phyloP scores from a whole-genome alignment of 2,797 vertebrate species.

The Chaunax sp. region DNA sequence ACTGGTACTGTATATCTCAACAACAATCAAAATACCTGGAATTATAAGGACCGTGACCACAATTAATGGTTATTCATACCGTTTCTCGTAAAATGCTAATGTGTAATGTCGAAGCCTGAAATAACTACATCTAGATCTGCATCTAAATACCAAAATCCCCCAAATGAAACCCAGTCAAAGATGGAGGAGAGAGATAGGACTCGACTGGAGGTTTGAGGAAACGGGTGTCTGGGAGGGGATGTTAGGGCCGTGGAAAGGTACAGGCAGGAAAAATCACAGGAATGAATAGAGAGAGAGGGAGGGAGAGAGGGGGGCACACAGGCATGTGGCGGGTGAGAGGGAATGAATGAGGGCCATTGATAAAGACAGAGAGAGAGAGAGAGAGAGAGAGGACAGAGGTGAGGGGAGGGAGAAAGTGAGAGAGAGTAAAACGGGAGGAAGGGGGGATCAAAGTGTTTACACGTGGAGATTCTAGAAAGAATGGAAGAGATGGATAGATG shows the following conservation, averaged over 20 bases:
- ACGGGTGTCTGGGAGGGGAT: conserved; percentile 49
- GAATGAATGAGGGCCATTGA: conserved; percentile 78
- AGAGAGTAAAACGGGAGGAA: conserved; percentile 40
- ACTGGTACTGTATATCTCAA: no score
- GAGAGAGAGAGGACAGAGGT: conserved; percentile 44
- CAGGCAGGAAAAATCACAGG: conserved; percentile 69
- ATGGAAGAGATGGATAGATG: conserved; percentile 27
- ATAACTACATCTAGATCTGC: conserved; percentile 43
- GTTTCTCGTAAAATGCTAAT: conserved; percentile 2
- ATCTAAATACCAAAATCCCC: conserved; percentile 48
- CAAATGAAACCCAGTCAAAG: conserved; percentile 47
- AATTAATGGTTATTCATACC: neutral
- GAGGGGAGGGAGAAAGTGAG: conserved; percentile 35
- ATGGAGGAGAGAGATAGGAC: conserved; percentile 55
- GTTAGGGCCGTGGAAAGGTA: conserved; percentile 69
- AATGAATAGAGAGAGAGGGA: conserved; percentile 61
- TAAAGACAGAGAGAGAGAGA: conserved; percentile 51
- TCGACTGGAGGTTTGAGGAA: conserved; percentile 32
- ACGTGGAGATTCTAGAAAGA: conserved; percentile 52
- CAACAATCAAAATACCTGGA: no score
- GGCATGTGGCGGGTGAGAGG: conserved; percentile 70
- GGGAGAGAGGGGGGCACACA: conserved; percentile 22
- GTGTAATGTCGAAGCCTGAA: conserved; percentile 27
- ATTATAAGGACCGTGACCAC: no score
- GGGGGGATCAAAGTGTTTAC: conserved; percentile 74